These are phyloP conservation scores for Anticlea derivata DNA, from an alignment of 2,888 invertebrate species.

Conservation along the genomic window DNA sequence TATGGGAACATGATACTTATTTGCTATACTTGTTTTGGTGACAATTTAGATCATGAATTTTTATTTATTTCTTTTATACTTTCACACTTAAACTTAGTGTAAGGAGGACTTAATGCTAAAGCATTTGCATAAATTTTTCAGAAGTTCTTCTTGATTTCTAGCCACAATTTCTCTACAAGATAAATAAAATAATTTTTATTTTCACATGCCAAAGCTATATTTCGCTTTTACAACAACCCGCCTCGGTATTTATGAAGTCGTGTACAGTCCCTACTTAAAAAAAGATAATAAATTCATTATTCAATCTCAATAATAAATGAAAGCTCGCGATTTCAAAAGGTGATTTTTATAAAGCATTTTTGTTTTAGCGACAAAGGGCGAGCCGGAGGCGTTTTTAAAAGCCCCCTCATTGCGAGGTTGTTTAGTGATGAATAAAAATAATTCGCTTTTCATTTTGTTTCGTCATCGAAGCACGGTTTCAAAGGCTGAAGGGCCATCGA, in stretches of 20 bases:
- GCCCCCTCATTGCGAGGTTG: slow-evolving; percentile 53
- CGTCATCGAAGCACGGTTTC: slow-evolving; percentile 66
- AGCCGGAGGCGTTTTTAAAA: slow-evolving; percentile 52
- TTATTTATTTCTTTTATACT: too few species aligned
- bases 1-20: slow-evolving; percentile 16
- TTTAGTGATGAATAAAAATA: slow-evolving; percentile 71
- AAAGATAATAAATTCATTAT: slow-evolving; percentile 35
- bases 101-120: too few species aligned
- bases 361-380: slow-evolving; percentile 58
- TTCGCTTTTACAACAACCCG: too few species aligned
- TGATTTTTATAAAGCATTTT: slow-evolving; percentile 57
- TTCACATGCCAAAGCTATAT: too few species aligned
- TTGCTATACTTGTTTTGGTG: slow-evolving; percentile 11
- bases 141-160: too few species aligned
- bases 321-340: slow-evolving; percentile 46
- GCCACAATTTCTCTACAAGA: too few species aligned
- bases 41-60: neutral
- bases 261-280: neutral
- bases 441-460: slow-evolving; percentile 72
- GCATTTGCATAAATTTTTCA: too few species aligned
- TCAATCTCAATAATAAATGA: slow-evolving; percentile 29
- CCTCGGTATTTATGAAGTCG: too few species aligned
- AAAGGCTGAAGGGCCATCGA: slow-evolving; percentile 73
- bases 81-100: too few species aligned
- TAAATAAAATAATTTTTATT: too few species aligned